phyloP scores from a whole-genome alignment of 2,888 invertebrate genomes.

The Zaprionus lineosus region DNA sequence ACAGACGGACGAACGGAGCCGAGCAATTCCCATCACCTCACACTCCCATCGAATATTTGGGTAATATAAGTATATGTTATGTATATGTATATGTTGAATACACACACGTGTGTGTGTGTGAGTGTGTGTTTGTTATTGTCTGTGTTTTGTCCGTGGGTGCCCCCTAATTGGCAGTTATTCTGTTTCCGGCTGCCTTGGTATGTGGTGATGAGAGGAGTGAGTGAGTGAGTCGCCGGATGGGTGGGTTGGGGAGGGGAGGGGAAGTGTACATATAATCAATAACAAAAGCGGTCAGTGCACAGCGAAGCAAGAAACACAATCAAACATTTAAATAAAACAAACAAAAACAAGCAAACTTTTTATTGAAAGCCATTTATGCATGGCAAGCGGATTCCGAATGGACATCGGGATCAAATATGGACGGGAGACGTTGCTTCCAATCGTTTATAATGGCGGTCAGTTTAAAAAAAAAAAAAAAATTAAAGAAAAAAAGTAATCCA shows the following conservation, averaged over 20 bases:
- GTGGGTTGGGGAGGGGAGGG: neutral
- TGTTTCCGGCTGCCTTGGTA: constrained; percentile 25
- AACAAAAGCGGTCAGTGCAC: constrained; percentile 42
- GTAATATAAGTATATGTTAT: neutral
- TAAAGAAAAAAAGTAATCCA: constrained; percentile 13
- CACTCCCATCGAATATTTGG: constrained; percentile 17
- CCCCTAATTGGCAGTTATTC: constrained; percentile 54
- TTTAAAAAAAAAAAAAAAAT: constrained; percentile 15
- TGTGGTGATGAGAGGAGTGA: neutral
- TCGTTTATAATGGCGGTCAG: constrained; percentile 40
- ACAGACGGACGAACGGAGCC: constrained; percentile 15
- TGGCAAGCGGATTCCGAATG: constrained; percentile 1
- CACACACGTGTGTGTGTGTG: neutral
- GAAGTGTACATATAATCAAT: constrained; percentile 56
- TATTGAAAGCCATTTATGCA: constrained; percentile 47
- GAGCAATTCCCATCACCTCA: constrained; percentile 11
- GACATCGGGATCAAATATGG: too few relatives aligned
- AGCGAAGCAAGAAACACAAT: constrained; percentile 13
- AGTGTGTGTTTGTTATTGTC: neutral
- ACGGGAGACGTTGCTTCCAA: neutral
- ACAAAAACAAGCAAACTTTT: constrained; percentile 43
- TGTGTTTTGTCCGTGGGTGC: constrained; percentile 12
- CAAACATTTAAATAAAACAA: constrained; percentile 23
- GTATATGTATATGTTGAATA: neutral
- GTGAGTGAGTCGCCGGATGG: too few relatives aligned